A percentile compares a stretch with the other conserved stretches of the same genome.
Conservation (phyloP, 2,797 vertebrate genomes). For the Anisognathus igniventris region DNA sequence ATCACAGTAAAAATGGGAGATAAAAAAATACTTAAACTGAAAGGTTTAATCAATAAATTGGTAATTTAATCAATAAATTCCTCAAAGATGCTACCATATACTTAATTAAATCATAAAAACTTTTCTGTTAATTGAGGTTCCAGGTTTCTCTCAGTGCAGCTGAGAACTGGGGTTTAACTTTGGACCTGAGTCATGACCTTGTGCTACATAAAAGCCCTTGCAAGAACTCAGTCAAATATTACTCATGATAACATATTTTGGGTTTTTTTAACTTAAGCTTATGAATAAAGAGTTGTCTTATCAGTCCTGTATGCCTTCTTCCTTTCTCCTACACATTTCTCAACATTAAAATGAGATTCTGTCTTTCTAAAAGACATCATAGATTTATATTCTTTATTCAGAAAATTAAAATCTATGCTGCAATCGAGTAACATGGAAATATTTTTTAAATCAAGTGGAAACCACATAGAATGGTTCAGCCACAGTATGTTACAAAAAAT, state of each 20-base stretch:
- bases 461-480: not conserved
- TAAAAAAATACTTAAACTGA: not conserved
- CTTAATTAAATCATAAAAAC: not conserved
- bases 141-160: not conserved
- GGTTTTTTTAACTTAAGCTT: not conserved
- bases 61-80: not conserved
- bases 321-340: not conserved
- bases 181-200: not conserved
- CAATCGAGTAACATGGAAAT: not conserved
- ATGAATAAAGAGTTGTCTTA: not conserved
- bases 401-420: not conserved
- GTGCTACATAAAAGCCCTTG: not conserved
- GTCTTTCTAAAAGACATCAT: not conserved
- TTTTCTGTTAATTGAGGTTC: not conserved
- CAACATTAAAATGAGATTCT: not conserved
- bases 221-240: not conserved
- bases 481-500: not conserved
- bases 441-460: not conserved
- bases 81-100: not conserved
- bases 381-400: not conserved
- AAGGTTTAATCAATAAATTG: too few species aligned
- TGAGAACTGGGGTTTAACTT: not conserved
- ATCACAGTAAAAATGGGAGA: not conserved
- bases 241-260: not conserved
- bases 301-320: not conserved